phyloP scores from a whole-genome alignment of 1,140 invertebrate genomes.

The Formica exsecta region DNA sequence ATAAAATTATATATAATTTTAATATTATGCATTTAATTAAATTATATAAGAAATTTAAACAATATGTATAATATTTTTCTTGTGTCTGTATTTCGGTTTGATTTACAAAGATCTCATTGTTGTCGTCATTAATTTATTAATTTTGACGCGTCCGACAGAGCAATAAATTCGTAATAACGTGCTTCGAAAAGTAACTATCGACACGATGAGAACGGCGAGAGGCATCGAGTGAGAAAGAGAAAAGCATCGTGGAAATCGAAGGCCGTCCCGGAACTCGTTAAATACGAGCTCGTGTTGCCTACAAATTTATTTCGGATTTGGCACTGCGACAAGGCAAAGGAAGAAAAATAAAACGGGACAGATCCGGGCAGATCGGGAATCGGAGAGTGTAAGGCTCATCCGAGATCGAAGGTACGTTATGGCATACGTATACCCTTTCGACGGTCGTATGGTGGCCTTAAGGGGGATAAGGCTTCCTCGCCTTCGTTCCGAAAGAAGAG shows the following conservation, averaged over 20 bases:
- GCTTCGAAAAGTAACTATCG: neutral
- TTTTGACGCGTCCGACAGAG: neutral
- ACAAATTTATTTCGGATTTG: slow-evolving; percentile 58
- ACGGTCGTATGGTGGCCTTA: slow-evolving; percentile 73
- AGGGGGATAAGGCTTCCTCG: slow-evolving; percentile 71
- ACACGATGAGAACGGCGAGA: neutral
- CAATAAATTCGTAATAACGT: neutral
- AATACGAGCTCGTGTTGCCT: slow-evolving; percentile 53
- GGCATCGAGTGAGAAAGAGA: neutral
- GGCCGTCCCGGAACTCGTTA: slow-evolving; percentile 33
- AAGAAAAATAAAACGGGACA: slow-evolving; percentile 61
- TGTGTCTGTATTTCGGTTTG: slow-evolving; percentile 14
- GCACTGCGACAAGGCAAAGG: slow-evolving; percentile 29
- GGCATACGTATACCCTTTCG: slow-evolving; percentile 64
- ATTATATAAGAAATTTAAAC: neutral
- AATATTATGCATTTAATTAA: neutral
- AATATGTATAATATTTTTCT: neutral
- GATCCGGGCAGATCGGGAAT: slow-evolving; percentile 51
- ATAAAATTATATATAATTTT: neutral
- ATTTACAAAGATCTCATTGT: neutral
- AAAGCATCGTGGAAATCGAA: slow-evolving; percentile 6
- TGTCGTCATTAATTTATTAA: neutral
- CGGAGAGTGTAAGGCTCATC: slow-evolving; percentile 69
- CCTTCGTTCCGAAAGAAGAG: slow-evolving; percentile 66
- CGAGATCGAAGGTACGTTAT: slow-evolving; percentile 74